Conservation (phyloP, 2,888 invertebrate species). For the Chaetoderma sp. region DNA sequence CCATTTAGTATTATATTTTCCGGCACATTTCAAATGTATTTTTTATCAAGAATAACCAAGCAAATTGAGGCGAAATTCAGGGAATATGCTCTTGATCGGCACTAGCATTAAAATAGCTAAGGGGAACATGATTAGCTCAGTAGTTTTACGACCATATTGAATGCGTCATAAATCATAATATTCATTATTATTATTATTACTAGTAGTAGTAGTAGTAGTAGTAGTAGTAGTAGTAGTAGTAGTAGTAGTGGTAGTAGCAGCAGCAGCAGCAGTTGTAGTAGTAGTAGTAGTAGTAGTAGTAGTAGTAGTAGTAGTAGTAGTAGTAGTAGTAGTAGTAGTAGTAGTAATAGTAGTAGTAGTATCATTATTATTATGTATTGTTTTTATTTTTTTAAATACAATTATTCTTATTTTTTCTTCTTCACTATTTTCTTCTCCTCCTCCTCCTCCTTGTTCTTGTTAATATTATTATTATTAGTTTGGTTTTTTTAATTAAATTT, state of each 20-base stretch:
- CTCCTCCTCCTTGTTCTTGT: no score
- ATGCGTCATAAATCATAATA: not conserved
- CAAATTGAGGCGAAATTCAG: no score
- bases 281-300: not conserved
- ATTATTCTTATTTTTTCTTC: not conserved
- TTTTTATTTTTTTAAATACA: not conserved
- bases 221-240: not conserved
- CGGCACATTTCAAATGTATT: no score
- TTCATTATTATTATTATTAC: not conserved
- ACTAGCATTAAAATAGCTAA: no score
- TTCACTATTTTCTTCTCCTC: conserved; percentile 2
- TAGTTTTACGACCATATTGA: not conserved
- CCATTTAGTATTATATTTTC: no score
- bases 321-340: not conserved
- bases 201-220: not conserved
- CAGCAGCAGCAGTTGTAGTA: not conserved
- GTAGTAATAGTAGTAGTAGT: not conserved
- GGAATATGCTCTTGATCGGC: no score
- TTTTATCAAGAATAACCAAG: no score
- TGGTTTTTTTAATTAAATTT: no score
- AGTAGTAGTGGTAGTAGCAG: not conserved
- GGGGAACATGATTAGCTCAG: not conserved
- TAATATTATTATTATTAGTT: no score
- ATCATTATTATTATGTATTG: not conserved
- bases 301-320: not conserved